Evolutionary conservation across 1,140 invertebrate species (phyloP), one percentile per base, ranked within the genome.

Genomic region (Procambarus virginalis): DNA sequence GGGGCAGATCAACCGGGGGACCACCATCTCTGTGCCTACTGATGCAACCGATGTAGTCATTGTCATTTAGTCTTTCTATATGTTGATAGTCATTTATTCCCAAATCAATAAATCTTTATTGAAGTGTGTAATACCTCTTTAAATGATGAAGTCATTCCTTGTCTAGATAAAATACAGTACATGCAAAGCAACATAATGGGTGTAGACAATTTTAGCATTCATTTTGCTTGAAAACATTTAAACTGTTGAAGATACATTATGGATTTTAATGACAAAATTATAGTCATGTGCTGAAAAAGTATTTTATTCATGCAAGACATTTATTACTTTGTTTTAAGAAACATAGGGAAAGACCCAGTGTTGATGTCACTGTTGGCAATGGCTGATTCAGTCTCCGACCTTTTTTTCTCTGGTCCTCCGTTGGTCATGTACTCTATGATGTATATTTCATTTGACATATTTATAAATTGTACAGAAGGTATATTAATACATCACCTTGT

Each of bases 21-120:
- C 85, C 85, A 79, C 68, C 68, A 76, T 84, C 77, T 78, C 77
- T 86, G 85, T 86, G 85, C 85, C 85, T 86, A 73, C 77, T 84
- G 46, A 73, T 80, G 85, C 60, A 60, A 86, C 55, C 76, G 58
- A 49, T 79, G 34, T 34, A 45, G 84, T 64, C 85, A 80, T 79
- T 86, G 85, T 79, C 77, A 45, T 64, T 48, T 22, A 64, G 75
- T 64, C 58, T 64, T 45, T 76, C 48, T 51, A 75, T 45, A 49
- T 45, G 73, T 77, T 70, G 22, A 58, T 77, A n/a, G n/a, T 76
- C 45, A 80, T 55, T 55, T 80, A 55, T 80, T 80, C 12, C 14
- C 48, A 80, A 12, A 58, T 80, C 20, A 58, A 55, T 51, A 34
- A 17, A 55, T 80, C 20, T 14, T 17, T 17, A 64, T 64, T 64